A percentile compares a stretch with the other conserved stretches of the same genome.
Evolutionary conservation across 2,888 invertebrate species (phyloP).

Genomic region (Agrochola litura): DNA sequence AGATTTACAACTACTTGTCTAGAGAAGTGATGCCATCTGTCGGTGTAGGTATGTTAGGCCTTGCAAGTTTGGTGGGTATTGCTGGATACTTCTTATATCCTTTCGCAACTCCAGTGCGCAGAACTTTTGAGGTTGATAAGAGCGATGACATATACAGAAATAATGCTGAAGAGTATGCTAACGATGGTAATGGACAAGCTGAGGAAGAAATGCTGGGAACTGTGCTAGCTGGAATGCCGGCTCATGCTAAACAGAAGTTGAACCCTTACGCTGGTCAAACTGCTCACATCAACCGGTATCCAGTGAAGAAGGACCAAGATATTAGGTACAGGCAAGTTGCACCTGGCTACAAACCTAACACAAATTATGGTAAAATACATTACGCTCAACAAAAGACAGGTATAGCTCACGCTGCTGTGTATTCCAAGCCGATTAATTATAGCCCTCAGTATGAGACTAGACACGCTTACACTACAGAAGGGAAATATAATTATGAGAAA

Average conservation of each 20-base stretch:
- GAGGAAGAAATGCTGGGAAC: constrained; percentile 95
- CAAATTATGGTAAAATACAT: constrained; percentile 75
- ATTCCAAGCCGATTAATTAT: constrained; percentile 84
- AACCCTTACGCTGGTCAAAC: constrained; percentile 88
- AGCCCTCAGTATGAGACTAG: constrained; percentile 85
- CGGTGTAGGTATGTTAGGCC: constrained; percentile 94
- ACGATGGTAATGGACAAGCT: constrained; percentile 92
- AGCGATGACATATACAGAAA: constrained; percentile 92
- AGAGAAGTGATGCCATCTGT: constrained; percentile 95
- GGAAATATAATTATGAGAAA: constrained; percentile 82
- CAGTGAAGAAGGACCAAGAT: constrained; percentile 86
- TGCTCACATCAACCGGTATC: constrained; percentile 81
- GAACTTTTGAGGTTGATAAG: constrained; percentile 92
- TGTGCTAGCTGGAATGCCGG: constrained; percentile 93
- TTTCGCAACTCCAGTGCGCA: constrained; percentile 92
- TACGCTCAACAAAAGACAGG: constrained; percentile 89
- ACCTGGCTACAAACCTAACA: constrained; percentile 83
- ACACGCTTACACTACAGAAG: constrained; percentile 85
- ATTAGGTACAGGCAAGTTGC: constrained; percentile 86
- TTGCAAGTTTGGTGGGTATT: constrained; percentile 93
- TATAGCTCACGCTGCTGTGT: constrained; percentile 87
- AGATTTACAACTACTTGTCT: constrained; percentile 94
- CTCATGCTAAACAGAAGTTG: constrained; percentile 85
- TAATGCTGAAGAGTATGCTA: constrained; percentile 92
- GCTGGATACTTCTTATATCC: constrained; percentile 95